Percentiles rank a stretch among this genome's conserved stretches.
These are phyloP conservation scores for Apamea sordens DNA, from an alignment of 2,888 invertebrate genomes.

Conservation along the genomic window DNA sequence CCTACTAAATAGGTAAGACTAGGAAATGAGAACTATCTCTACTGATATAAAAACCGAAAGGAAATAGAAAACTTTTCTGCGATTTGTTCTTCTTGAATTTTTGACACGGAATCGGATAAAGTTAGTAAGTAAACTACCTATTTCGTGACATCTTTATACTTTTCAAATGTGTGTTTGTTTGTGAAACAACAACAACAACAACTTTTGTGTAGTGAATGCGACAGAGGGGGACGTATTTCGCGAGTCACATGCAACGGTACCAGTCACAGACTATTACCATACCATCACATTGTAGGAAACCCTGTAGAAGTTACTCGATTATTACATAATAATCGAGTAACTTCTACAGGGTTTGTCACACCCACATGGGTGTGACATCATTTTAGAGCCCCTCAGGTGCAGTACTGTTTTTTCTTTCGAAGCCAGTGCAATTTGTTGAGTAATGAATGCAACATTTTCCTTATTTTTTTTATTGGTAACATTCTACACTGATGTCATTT, in stretches of 20 bases:
- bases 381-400: not conserved
- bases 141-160: constrained; percentile 30
- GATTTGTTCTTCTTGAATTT: not conserved
- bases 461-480: not conserved
- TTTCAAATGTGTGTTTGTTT: constrained; percentile 33
- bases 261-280: constrained; percentile 41
- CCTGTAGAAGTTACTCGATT: not conserved
- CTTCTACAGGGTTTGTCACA: no score
- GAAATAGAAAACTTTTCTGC: not conserved
- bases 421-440: not conserved
- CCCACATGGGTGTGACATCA: not conserved
- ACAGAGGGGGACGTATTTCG: constrained; percentile 1
- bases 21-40: constrained; percentile 9
- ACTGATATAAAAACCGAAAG: not conserved
- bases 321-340: no score
- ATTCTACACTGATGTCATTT: not conserved
- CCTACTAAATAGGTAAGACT: constrained; percentile 11
- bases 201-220: constrained; percentile 31
- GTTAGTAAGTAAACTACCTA: constrained; percentile 6
- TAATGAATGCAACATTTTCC: not conserved
- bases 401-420: not conserved
- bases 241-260: constrained; percentile 38
- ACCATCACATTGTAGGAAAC: not conserved
- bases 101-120: not conserved
- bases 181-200: constrained; percentile 22